Evolutionary conservation across 1,140 invertebrate genomes (phyloP), one percentile per base, ranked within the genome.

Genomic region (Hesperophylax magnus): DNA sequence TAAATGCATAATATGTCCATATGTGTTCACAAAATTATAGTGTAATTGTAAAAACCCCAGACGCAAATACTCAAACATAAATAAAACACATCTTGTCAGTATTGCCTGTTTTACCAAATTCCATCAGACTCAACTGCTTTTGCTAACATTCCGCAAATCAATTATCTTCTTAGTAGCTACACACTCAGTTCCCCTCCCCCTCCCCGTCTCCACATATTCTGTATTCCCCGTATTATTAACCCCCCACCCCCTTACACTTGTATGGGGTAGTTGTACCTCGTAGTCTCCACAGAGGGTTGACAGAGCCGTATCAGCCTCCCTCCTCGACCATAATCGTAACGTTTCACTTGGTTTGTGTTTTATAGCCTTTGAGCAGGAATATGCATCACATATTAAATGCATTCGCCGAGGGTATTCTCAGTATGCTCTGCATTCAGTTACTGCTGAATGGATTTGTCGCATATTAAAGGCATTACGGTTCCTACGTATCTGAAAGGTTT

Each of bases 321-420:
- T 22, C 65, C n/a, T 47, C 31, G 34, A 69, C 65, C 31, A 39
- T 17, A 7, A 15, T 39, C 65, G 39, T 69, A 80, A 77, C 78
- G 81, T 80, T 82, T 82, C 81, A 82, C 81, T 80, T 78, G 78
- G 81, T 80, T 82, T 80, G 81, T 82, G 81, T 82, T 82, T 82
- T 82, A 82, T 82, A 39, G 81, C 61, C 69, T 53, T 72, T 60
- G 18, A 54, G 54, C 71, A 27, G 47, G 52, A 74, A 54, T 74
- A 72, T 72, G 63, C 20, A 72, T 53, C 24, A 27, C 31, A 72
- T 72, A 72, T 72, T 52, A 72, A 72, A 72, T 72, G 69, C 34
- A 67, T 67, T 47, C 34, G 58, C 58, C 58, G 18, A 61, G 63
- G 34, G 27, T 67, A 47, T 47, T 47, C 39, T 47, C 39, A 47